Evolutionary conservation across 2,797 vertebrate genomes (phyloP), one percentile per base, ranked within the genome.

Genomic region (Allobates femoralis): DNA sequence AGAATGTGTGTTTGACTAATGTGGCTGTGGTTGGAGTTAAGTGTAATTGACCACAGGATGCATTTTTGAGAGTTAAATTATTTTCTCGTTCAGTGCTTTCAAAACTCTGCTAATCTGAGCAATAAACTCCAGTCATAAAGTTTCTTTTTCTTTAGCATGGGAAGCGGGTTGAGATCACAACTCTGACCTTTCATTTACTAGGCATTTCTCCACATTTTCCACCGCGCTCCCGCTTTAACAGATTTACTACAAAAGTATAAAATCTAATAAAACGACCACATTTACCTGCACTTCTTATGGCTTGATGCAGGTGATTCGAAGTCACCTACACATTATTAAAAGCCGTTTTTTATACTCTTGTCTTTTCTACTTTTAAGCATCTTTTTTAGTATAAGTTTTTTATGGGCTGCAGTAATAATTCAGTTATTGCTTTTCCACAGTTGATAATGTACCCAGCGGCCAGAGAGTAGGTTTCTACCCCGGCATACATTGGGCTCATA

Each of bases 1-100:
- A 58, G 75, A 74, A 81, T 78, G 69, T 88, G 86, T 10, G 21
- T 81, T 85, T 88, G 77, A 77, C 87, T 73, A 77, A 81, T 85
- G 83, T 84, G 69, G 32, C 78, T 77, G 87, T 56, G 69, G 83
- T 28, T 69, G 64, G 58, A 87, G 62, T 76, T 85, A 60, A 85
- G 83, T 75, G 83, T 88, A 88, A 88, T 88, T 88, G 87, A 80
- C 87, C 87, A 88, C 87, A 88, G 87, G 83, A 88, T 85, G 78
- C 87, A 81, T 80, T 85, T 88, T 75, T 81, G 58, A 85, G 78
- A 81, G 67, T 58, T 88, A 85, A 88, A 88, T 85, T 81, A 81
- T 88, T 85, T 88, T 88, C 83, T 88, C 53, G 46, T 88, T 85
- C 86, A 81, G 21, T 56, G 77, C 77, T 85, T 76, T 85, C 77